Evolutionary conservation across 1,140 invertebrate species (phyloP).

Genomic region (Harlomillsia oculata): DNA sequence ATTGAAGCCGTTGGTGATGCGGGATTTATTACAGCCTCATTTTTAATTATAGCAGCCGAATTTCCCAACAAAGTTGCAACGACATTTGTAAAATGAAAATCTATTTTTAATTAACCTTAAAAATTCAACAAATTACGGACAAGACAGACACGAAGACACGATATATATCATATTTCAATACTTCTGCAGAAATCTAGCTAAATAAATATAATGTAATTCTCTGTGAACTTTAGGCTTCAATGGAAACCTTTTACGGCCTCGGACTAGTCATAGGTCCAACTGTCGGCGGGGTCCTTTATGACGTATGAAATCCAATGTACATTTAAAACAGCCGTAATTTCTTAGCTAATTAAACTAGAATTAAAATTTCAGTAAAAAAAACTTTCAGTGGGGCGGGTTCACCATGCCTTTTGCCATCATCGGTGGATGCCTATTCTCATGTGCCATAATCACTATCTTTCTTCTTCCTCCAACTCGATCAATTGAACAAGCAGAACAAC

Average conservation of each 20-base stretch:
- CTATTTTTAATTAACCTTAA: constrained; percentile 39
- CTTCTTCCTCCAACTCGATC: constrained; percentile 11
- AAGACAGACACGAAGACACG: no score
- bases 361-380: background rate
- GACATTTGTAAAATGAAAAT: constrained; percentile 44
- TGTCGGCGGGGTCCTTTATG: constrained; percentile 68
- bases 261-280: constrained; percentile 59
- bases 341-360: background rate
- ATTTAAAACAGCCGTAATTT: background rate
- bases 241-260: constrained; percentile 83
- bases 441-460: constrained; percentile 6
- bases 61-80: constrained; percentile 58
- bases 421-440: constrained; percentile 13
- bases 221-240: constrained; percentile 52
- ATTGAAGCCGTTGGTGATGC: constrained; percentile 51
- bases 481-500: background rate
- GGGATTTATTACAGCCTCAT: constrained; percentile 49
- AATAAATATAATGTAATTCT: background rate
- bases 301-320: constrained; percentile 40
- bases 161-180: no score
- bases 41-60: constrained; percentile 47
- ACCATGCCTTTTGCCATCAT: constrained; percentile 68
- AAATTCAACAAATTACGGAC: background rate
- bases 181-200: no score
- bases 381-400: constrained; percentile 61